phyloP scores from a whole-genome alignment of 2,113 vertebrate genomes.

The Ochotona princeps region DNA sequence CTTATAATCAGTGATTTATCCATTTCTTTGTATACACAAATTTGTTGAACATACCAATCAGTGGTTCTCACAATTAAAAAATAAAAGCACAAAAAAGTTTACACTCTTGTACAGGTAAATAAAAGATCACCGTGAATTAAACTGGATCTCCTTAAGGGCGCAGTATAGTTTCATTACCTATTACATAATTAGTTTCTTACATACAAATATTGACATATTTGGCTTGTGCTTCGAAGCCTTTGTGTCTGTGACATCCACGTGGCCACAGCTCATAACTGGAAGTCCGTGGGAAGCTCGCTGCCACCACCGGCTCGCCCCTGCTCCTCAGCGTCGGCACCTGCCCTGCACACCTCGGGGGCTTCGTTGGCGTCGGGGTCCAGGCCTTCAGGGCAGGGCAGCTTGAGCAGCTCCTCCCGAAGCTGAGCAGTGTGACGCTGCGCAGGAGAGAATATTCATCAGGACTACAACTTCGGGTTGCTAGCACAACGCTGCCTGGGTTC shows the following conservation, averaged over 20 bases:
- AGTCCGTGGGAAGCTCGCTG: slow-evolving; percentile 92
- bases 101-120: slow-evolving; percentile 99
- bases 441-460: neutral
- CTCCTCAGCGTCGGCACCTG: slow-evolving; percentile 89
- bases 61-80: slow-evolving; percentile 99
- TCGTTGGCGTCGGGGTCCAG: slow-evolving; percentile 93
- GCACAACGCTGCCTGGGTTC: neutral
- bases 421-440: slow-evolving; percentile 96
- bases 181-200: slow-evolving; percentile 99
- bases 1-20: slow-evolving; percentile 97
- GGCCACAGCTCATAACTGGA: slow-evolving; percentile 92
- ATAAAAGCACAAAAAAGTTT: slow-evolving; percentile 99
- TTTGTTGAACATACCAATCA: slow-evolving; percentile 99
- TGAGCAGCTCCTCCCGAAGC: slow-evolving; percentile 96
- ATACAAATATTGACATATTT: slow-evolving; percentile 99
- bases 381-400: slow-evolving; percentile 96
- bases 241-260: slow-evolving; percentile 89
- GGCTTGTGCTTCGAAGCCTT: slow-evolving; percentile 95
- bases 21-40: slow-evolving; percentile 97
- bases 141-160: slow-evolving; percentile 93
- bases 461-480: neutral
- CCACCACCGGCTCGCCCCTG: slow-evolving; percentile 94
- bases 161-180: slow-evolving; percentile 93
- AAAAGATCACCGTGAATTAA: slow-evolving; percentile 95
- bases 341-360: slow-evolving; percentile 89